Base-by-base conservation (phyloP, 2,888 invertebrate species). In the Caenorhabditis sp. region DNA sequence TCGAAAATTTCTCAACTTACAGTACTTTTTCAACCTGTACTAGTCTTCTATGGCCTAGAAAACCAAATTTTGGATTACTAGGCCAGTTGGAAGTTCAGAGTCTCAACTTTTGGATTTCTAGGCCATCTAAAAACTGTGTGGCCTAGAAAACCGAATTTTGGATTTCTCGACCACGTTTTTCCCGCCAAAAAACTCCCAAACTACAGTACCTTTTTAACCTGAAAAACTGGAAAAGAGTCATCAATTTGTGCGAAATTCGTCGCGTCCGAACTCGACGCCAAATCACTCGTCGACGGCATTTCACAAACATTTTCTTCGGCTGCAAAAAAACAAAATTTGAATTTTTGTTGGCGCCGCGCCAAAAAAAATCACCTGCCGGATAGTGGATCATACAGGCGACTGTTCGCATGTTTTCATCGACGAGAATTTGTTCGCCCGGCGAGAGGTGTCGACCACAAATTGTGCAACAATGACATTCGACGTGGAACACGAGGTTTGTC, bases 401-500 rank as follows among this genome's bases (percentile, higher is more conserved):
- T 0, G 81, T 77, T 62, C 71, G 76, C 36, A 78, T 74, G 31
- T 65, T 62, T 26, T 82, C 82, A 66, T 86, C 83, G n/a, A 87
- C 79, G 12, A 84, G 65, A 50, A 87, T 85, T 55, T 83, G 84
- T 57, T 85, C 87, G 19, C 87, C 87, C 4, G 85, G 82, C 10
- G 77, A 58, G 12, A 87, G 69, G 19, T 66, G 75, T 43, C 81
- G 74, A 6, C 82, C 82, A 67, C 87, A 87, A 1, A 81, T 75
- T 26, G 67, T 53, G 72, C 87, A 87, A 8, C 77, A 71, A 60
- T 87, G 87, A 51, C 87, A 87, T 24, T 77, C 66, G 17, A 83
- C 78, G 75, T 87, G 87, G 81, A 78, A 87, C 31, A 86, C 77
- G 43, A 85, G 65, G 3, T 76, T 81, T 1, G 78, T 72, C 81